Evolutionary conservation across 2,888 invertebrate genomes (phyloP).

Genomic region (Leptarthrus brevirostris): DNA sequence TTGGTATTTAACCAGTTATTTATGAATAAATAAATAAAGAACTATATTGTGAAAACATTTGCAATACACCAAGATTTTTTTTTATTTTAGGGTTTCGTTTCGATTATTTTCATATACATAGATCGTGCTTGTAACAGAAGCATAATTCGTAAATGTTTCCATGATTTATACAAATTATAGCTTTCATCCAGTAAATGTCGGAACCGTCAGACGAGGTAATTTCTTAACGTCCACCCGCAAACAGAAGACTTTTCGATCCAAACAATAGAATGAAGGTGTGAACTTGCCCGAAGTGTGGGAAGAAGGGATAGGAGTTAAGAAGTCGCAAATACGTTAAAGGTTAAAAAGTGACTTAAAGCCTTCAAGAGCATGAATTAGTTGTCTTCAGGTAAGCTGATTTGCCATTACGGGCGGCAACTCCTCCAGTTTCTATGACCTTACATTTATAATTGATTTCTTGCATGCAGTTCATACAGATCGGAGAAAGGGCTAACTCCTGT

Average conservation of each 20-base stretch:
- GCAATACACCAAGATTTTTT: too few relatives aligned
- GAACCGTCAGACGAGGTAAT: background rate
- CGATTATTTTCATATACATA: too few relatives aligned
- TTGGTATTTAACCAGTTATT: too few relatives aligned
- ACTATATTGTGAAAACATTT: too few relatives aligned
- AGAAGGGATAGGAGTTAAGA: background rate
- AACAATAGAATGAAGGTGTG: constrained; percentile 24
- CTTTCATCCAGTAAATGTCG: background rate
- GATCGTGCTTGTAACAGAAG: too few relatives aligned
- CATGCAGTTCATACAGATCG: background rate
- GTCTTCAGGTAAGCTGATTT: background rate
- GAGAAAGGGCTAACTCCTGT: background rate
- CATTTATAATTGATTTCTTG: background rate
- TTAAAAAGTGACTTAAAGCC: too few relatives aligned
- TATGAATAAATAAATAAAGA: too few relatives aligned
- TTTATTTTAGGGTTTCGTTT: too few relatives aligned
- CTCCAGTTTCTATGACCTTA: background rate
- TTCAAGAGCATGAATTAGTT: too few relatives aligned
- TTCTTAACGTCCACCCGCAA: background rate
- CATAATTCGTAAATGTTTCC: too few relatives aligned
- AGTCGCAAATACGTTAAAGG: too few relatives aligned
- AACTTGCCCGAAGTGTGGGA: constrained; percentile 1
- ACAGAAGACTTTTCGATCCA: background rate
- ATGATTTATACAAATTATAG: background rate
- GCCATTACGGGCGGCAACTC: background rate